Base-by-base conservation (phyloP, 1,140 invertebrate species). In the Galendromus occidentalis region DNA sequence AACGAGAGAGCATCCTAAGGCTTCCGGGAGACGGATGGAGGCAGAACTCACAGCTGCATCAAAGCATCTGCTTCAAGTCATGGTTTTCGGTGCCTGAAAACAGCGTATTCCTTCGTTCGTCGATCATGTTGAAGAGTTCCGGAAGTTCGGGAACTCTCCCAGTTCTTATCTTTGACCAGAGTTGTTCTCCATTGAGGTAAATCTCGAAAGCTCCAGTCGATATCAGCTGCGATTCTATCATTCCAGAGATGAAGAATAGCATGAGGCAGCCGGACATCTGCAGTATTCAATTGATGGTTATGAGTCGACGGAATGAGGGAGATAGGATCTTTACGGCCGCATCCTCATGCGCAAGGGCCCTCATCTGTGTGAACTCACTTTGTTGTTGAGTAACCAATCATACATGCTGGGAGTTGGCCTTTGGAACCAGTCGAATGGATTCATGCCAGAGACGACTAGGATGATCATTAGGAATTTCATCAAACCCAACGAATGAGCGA, bases 191-290 rank as follows among this genome's bases (percentile, higher is more conserved):
- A 80, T 97, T 94, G 51, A 95, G 84, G 69, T 84, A 84, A 73
- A 98, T 94, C 82, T 98, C 95, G 82, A 98, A 98, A 63, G 95
- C 95, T 70, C 95, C 95, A 22, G 94, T 98, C 65, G 93, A 93
- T 65, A 98, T 85, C 17, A 98, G 78, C 73, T 93, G 86, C 2
- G 86, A 85, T 80, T 98, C 94, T 65, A 98, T 79, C 70, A 88
- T 86, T 77, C 97, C 97, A 63, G 84, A 85, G 51, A 95, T 75
- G 74, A 98, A 95, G 75, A 96, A 97, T 71, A 92, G 81, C 87
- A 97, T 91, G 78, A 96, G 83, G 76, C 88, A 92, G 30, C 91
- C 85, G 80, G 95, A 97, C 44, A 97, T 78, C 77, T 80, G 72
- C 39, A 74, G 64, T 66, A 44, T 59, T 39, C 33, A 9, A 39